These are phyloP conservation scores for Epinotia demarniana DNA, from an alignment of 2,888 invertebrate species.

Conservation along the genomic window DNA sequence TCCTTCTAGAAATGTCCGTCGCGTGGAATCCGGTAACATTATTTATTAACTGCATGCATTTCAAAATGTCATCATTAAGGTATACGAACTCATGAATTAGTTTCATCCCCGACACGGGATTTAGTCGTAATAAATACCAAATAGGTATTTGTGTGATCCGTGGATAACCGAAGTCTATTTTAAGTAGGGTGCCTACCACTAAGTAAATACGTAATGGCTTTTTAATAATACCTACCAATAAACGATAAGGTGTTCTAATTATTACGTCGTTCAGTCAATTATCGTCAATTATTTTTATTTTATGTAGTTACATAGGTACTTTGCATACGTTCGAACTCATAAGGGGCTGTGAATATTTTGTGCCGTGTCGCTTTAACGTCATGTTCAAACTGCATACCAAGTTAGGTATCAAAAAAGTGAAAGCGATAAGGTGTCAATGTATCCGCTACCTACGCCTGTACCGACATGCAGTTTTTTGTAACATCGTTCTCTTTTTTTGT, in stretches of 20 bases:
- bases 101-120: no score
- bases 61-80: no score
- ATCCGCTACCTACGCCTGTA: neutral
- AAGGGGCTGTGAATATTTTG: no score
- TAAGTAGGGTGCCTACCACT: neutral
- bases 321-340: no score
- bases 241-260: neutral
- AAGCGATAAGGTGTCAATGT: no score
- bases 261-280: neutral
- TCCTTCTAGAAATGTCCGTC: slow-evolving; percentile 75
- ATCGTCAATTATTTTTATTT: neutral
- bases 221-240: neutral
- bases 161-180: neutral
- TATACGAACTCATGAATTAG: no score
- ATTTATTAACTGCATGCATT: neutral
- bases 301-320: no score
- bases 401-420: no score
- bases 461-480: neutral
- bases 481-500: slow-evolving; percentile 45
- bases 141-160: neutral
- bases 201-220: neutral
- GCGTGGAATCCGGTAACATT: slow-evolving; percentile 77
- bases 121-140: no score
- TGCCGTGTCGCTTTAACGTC: no score
- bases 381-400: no score